These are phyloP conservation scores for Diarsia rubi DNA, from an alignment of 2,888 invertebrate species.

Conservation along the genomic window DNA sequence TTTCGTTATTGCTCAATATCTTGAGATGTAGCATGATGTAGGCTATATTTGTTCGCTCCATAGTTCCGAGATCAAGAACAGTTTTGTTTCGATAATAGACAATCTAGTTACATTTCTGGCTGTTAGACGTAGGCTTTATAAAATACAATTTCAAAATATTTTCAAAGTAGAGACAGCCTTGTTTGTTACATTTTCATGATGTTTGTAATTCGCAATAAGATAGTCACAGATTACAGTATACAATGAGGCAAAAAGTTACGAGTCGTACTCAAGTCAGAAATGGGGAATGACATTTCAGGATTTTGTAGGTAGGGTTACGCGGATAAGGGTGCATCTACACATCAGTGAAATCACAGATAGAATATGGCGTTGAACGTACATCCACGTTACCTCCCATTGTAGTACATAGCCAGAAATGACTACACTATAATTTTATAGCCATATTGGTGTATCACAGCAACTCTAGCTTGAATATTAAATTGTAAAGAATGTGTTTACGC, in stretches of 20 bases:
- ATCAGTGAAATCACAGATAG: conserved; percentile 86
- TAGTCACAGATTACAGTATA: conserved; percentile 60
- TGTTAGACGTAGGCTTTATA: conserved; percentile 70
- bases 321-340: conserved; percentile 78
- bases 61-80: conserved; percentile 53
- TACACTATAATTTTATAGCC: conserved; percentile 86
- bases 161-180: conserved; percentile 75
- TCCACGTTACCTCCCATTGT: conserved; percentile 68
- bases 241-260: conserved; percentile 69
- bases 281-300: conserved; percentile 59
- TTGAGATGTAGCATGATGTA: conserved; percentile 59
- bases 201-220: conserved; percentile 61
- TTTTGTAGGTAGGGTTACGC: conserved; percentile 58
- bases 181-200: conserved; percentile 70
- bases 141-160: conserved; percentile 74
- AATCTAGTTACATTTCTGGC: conserved; percentile 69
- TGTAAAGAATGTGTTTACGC: conserved; percentile 87
- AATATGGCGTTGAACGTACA: conserved; percentile 76
- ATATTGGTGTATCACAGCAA: conserved; percentile 90
- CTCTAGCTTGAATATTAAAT: conserved; percentile 90
- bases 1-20: conserved; percentile 71
- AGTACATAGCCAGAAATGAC: conserved; percentile 82
- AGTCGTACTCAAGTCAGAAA: conserved; percentile 67
- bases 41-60: conserved; percentile 53
- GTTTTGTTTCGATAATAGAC: conserved; percentile 62